A percentile compares a stretch with the other conserved stretches of the same genome.
These are phyloP conservation scores for Todus mexicanus DNA, from an alignment of 2,797 vertebrate species.

Conservation along the genomic window DNA sequence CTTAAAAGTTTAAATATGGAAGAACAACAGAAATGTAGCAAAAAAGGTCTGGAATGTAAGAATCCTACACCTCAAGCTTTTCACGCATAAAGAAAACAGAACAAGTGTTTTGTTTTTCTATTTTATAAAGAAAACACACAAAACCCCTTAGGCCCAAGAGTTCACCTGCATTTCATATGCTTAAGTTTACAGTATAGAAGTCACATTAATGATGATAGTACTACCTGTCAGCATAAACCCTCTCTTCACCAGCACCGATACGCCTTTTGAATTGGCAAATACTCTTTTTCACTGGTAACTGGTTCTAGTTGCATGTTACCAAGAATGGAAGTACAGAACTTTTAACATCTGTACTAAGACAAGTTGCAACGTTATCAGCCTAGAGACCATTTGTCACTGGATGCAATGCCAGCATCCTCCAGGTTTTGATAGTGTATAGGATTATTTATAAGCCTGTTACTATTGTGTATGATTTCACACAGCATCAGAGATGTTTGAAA, in stretches of 20 bases:
- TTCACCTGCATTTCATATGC: conserved; percentile 63
- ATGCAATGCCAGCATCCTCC: not conserved
- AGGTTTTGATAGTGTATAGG: conserved; percentile 14
- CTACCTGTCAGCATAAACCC: conserved; percentile 57
- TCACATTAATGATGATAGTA: conserved; percentile 61
- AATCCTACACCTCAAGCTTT: conserved; percentile 39
- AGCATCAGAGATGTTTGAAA: conserved; percentile 44
- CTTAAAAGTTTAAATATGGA: conserved; percentile 20
- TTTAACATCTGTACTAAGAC: not conserved
- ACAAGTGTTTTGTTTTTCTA: conserved; percentile 58
- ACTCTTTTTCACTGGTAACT: not conserved
- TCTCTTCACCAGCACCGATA: conserved; percentile 28
- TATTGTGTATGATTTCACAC: conserved; percentile 30
- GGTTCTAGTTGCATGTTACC: not conserved
- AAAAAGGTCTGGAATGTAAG: conserved; percentile 54
- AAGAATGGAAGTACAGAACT: not conserved
- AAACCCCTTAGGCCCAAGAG: conserved; percentile 60
- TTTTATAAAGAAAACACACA: conserved; percentile 68
- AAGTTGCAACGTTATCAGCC: not conserved
- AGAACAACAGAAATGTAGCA: conserved; percentile 5
- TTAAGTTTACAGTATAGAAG: conserved; percentile 68
- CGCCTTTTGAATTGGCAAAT: not conserved
- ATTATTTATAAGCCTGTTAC: conserved; percentile 45
- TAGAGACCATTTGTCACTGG: not conserved
- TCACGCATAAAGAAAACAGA: conserved; percentile 55